Conservation (phyloP, 2,888 invertebrate genomes). For the Lobophora halterata region DNA sequence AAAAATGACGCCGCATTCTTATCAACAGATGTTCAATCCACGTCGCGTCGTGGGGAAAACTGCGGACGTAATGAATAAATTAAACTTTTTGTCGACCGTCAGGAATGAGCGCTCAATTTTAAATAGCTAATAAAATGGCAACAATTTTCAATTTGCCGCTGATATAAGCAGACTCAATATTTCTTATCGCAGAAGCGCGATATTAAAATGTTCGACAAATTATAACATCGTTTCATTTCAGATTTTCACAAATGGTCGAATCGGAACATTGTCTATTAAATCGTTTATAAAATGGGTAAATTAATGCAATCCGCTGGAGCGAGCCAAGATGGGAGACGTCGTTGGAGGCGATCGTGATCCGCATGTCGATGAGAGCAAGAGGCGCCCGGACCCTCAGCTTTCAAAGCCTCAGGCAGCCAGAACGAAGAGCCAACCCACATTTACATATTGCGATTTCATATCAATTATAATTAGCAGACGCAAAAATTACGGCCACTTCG, state of each 20-base stretch:
- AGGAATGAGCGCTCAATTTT: conserved; percentile 48
- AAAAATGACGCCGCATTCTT: conserved; percentile 59
- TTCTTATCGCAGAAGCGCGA: conserved; percentile 27
- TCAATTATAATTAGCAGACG: conserved; percentile 64
- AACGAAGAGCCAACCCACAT: conserved; percentile 58
- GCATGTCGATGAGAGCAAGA: conserved; percentile 67
- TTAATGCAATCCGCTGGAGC: conserved; percentile 76
- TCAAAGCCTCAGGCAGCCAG: conserved; percentile 37
- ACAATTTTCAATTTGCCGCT: conserved; percentile 45
- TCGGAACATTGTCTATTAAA: conserved; percentile 73
- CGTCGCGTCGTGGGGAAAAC: conserved; percentile 46
- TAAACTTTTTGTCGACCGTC: conserved; percentile 44
- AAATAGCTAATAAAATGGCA: conserved; percentile 43
- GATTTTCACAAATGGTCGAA: conserved; percentile 55
- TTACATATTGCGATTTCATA: conserved; percentile 75
- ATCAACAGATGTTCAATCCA: conserved; percentile 45
- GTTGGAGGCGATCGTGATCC: conserved; percentile 71
- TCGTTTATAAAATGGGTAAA: conserved; percentile 77
- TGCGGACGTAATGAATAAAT: conserved; percentile 58
- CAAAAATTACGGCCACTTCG: conserved; percentile 46
- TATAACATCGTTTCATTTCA: conserved; percentile 35
- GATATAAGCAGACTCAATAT: conserved; percentile 33
- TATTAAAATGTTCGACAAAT: conserved; percentile 31
- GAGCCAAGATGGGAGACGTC: conserved; percentile 74
- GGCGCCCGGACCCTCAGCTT: conserved; percentile 47